phyloP scores from a whole-genome alignment of 2,888 invertebrate species.

The Tenthredo scrophulariae region DNA sequence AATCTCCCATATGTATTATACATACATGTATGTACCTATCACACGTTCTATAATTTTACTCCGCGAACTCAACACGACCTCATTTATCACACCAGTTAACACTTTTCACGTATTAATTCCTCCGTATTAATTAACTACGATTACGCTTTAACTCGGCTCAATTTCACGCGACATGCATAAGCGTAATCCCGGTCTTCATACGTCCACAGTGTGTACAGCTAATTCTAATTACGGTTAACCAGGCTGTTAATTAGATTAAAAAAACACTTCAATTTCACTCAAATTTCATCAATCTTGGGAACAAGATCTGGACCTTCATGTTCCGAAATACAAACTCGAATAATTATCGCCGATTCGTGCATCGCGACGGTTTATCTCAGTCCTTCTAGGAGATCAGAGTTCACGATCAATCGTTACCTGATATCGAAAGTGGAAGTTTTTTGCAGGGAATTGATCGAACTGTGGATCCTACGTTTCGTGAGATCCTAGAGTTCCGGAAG shows the following conservation, averaged over 20 bases:
- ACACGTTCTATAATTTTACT: background rate
- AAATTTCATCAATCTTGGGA: background rate
- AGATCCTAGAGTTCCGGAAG: background rate
- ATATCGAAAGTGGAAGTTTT: background rate
- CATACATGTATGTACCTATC: background rate
- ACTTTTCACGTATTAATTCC: slow-evolving; percentile 35
- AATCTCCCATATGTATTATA: background rate
- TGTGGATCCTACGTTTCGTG: background rate
- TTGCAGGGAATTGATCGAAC: background rate
- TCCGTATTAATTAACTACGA: slow-evolving; percentile 41
- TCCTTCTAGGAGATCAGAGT: background rate
- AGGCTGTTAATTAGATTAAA: background rate
- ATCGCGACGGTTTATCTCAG: background rate
- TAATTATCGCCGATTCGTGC: background rate
- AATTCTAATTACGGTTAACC: slow-evolving; percentile 1
- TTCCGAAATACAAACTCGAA: background rate
- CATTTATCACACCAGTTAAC: slow-evolving; percentile 46
- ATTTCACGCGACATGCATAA: slow-evolving; percentile 25
- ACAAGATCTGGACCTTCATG: background rate
- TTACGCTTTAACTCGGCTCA: slow-evolving; percentile 34
- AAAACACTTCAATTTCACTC: background rate
- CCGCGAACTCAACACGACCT: slow-evolving; percentile 26
- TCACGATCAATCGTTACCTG: background rate
- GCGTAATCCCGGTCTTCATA: background rate
- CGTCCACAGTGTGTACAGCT: background rate